A percentile compares a stretch with the other conserved stretches of the same genome.
phyloP scores from a whole-genome alignment of 2,797 vertebrate species.

The Rousettus madagascariensis region DNA sequence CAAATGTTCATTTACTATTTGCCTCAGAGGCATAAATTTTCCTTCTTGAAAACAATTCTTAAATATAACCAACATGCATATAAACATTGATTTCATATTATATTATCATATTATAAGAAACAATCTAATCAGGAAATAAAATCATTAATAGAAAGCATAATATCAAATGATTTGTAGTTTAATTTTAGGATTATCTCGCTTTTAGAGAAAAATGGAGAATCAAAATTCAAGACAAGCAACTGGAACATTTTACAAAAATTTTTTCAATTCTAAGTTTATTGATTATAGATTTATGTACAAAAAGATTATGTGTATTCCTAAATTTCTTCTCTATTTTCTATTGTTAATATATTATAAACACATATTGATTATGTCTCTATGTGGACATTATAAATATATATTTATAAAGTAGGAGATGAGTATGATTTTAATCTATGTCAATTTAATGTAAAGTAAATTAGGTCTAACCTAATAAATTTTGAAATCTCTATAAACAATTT shows the following conservation, averaged over 20 bases:
- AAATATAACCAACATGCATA: background rate
- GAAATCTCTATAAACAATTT: background rate
- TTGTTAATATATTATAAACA: background rate
- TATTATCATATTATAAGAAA: background rate
- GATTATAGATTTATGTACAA: background rate
- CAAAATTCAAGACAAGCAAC: background rate
- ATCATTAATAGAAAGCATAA: background rate
- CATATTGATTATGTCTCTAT: background rate
- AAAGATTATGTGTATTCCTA: background rate
- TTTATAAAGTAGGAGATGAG: background rate
- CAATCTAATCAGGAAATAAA: background rate
- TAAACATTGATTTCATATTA: conserved; percentile 6
- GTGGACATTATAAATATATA: background rate
- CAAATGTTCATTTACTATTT: background rate
- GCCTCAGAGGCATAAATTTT: background rate
- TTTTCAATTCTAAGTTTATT: background rate
- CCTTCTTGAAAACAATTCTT: conserved; percentile 16
- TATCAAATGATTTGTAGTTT: background rate
- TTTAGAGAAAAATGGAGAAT: background rate
- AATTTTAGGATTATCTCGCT: background rate
- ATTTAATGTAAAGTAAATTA: background rate
- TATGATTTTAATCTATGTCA: background rate
- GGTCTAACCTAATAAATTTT: background rate
- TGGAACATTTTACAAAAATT: background rate
- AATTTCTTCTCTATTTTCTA: background rate